Evolutionary conservation across 2,113 vertebrate genomes (phyloP).

Genomic region (Barbus barbus): DNA sequence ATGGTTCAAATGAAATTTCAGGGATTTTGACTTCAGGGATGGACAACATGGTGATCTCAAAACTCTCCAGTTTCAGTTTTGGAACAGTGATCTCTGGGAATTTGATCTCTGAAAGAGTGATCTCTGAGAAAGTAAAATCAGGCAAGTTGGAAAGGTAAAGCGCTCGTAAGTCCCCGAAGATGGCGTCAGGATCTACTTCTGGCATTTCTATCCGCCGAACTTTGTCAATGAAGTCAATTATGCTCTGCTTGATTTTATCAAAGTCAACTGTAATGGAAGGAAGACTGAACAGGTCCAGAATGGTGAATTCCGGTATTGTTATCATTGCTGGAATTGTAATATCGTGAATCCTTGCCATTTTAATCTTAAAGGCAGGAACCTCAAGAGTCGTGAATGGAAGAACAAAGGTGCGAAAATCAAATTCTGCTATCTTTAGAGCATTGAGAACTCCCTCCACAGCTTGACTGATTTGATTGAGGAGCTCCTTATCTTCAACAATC

Average conservation of each 20-base stretch:
- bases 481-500: conserved; percentile 61
- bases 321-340: conserved; percentile 82
- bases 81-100: conserved; percentile 80
- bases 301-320: conserved; percentile 79
- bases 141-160: conserved; percentile 71
- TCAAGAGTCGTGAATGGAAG: conserved; percentile 86
- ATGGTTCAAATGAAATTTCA: conserved; percentile 74
- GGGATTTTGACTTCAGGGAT: conserved; percentile 82
- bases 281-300: conserved; percentile 77
- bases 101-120: conserved; percentile 81
- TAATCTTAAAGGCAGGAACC: conserved; percentile 78
- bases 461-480: conserved; percentile 62
- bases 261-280: conserved; percentile 83
- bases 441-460: conserved; percentile 63
- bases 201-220: conserved; percentile 78
- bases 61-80: conserved; percentile 77
- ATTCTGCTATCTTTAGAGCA: conserved; percentile 76
- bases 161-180: conserved; percentile 82
- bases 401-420: conserved; percentile 78
- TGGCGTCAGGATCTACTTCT: conserved; percentile 72
- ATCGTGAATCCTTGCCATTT: conserved; percentile 80
- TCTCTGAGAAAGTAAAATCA: conserved; percentile 77
- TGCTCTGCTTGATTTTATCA: conserved; percentile 80
- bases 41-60: conserved; percentile 77
- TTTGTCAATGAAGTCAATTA: conserved; percentile 81